phyloP scores from a whole-genome alignment of 2,888 invertebrate species.

The Pseudolycoriella hygida region DNA sequence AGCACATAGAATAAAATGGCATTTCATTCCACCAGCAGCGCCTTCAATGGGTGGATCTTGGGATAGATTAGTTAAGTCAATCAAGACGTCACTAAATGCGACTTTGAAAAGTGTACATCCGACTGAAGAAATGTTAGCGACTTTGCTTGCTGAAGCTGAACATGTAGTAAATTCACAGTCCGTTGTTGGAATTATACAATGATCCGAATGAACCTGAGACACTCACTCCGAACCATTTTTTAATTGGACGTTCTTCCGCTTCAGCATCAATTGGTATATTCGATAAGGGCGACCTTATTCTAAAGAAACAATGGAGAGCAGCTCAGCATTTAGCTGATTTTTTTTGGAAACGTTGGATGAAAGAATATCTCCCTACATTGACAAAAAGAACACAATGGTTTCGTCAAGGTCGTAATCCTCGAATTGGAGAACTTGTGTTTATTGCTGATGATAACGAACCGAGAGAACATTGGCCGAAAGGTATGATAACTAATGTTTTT shows the following conservation, averaged over 20 bases:
- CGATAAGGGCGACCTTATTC: neutral
- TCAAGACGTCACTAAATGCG: neutral
- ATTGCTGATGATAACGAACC: neutral
- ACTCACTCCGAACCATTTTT: conserved; percentile 15
- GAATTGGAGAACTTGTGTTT: too few species aligned
- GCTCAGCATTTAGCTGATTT: conserved; percentile 8
- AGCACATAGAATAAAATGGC: neutral
- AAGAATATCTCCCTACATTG: conserved; percentile 3
- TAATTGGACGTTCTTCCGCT: conserved; percentile 11
- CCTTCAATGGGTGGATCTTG: conserved; percentile 10
- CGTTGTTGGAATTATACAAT: conserved; percentile 1
- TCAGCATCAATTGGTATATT: conserved; percentile 9
- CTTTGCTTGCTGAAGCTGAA: neutral
- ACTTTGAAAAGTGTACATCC: neutral
- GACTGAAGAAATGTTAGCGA: neutral
- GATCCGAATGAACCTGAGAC: conserved; percentile 11
- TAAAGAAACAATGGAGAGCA: conserved; percentile 6
- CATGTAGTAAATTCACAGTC: neutral
- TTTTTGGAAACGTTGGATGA: conserved; percentile 10
- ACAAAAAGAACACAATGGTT: conserved; percentile 8
- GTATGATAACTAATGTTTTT: too few species aligned
- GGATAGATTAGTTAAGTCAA: conserved; percentile 9
- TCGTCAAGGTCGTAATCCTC: neutral
- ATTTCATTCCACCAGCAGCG: conserved; percentile 2
- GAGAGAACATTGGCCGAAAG: conserved; percentile 7